Evolutionary conservation across 2,888 invertebrate genomes (phyloP), one percentile per base, ranked within the genome.

Genomic region (Pinctada fucata): DNA sequence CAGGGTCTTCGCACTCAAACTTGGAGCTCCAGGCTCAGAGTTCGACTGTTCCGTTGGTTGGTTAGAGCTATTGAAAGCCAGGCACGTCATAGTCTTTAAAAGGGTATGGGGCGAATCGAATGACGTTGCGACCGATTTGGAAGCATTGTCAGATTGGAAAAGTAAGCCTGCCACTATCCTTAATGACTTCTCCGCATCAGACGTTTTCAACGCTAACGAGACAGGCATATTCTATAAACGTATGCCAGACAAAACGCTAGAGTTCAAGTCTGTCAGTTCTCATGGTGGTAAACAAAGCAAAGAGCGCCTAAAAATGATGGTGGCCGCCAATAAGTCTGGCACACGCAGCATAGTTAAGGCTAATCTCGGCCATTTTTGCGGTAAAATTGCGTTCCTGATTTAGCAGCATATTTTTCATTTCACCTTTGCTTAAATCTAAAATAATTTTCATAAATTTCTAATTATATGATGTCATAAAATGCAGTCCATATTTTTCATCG

Each of bases 181-280:
- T n/a, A 66, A 74, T 48, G 67, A 69, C 2, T 84, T 80, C 74
- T 3, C n/a, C 0, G 78, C 85, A 48, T 45, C 67, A 48, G 77
- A 86, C 71, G 81, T 84, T 16, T 84, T 65, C 74, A 84, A 85
- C 69, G 79, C 82, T 5, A 84, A 87, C 69, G 85, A 87, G 70
- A 86, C 82, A 3, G 83, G 79, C 2, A 63, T 76, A 45, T 76
- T 70, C 13, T 63, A 68, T 31, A 16, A 52, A 5, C 10, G 67
- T 13, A 45, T 75, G 47, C 68, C 75, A 31, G 69, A 75, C 48
- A 82, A 76, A 68, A 81, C 84, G 3, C 75, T 83, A 1, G 80
- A 80, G 47, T 75, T 83, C 47, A 84, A 85, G 58, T 71, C 75
- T 16, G 82, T 82, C 3, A 64, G 51, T 4, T 84, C 85, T 72